Percentiles rank a stretch among this genome's conserved stretches.
phyloP scores from a whole-genome alignment of 2,888 invertebrate species.

The Drosophila mettleri region DNA sequence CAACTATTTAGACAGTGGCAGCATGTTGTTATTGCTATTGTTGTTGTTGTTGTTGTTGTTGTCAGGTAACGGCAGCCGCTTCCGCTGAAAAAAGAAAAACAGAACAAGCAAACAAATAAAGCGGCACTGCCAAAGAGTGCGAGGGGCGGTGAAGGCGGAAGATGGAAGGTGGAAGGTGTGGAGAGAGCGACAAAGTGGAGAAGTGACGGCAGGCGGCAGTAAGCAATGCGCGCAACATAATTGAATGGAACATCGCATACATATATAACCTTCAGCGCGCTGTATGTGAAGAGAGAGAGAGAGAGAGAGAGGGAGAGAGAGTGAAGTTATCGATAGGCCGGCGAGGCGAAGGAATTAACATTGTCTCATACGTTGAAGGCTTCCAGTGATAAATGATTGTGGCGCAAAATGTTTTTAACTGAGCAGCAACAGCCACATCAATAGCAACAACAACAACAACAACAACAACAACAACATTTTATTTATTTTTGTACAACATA shows the following conservation, averaged over 20 bases:
- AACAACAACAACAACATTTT: slow-evolving; percentile 34
- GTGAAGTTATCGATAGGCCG: slow-evolving; percentile 22
- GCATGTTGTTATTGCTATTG: slow-evolving; percentile 33
- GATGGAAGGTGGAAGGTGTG: background rate
- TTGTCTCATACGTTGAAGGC: slow-evolving; percentile 1
- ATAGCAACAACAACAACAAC: slow-evolving; percentile 18
- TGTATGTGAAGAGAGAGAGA: background rate
- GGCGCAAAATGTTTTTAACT: slow-evolving; percentile 25
- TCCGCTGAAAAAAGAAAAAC: slow-evolving; percentile 53
- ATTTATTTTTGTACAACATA: slow-evolving; percentile 77
- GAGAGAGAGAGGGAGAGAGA: slow-evolving; percentile 4
- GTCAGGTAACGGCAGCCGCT: slow-evolving; percentile 62
- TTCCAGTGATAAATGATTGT: slow-evolving; percentile 60
- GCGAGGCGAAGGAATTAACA: slow-evolving; percentile 25
- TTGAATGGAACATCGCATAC: slow-evolving; percentile 61
- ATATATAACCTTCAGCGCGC: slow-evolving; percentile 51
- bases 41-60: slow-evolving; percentile 29
- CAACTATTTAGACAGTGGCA: slow-evolving; percentile 69
- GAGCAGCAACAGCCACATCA: slow-evolving; percentile 10
- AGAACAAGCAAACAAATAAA: slow-evolving; percentile 42
- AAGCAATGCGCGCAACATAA: slow-evolving; percentile 50
- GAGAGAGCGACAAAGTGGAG: background rate
- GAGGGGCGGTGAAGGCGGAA: background rate
- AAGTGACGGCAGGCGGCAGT: background rate
- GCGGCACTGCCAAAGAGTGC: background rate